Conservation (phyloP, 1,140 invertebrate genomes). For the Brachionus manjavacas region DNA sequence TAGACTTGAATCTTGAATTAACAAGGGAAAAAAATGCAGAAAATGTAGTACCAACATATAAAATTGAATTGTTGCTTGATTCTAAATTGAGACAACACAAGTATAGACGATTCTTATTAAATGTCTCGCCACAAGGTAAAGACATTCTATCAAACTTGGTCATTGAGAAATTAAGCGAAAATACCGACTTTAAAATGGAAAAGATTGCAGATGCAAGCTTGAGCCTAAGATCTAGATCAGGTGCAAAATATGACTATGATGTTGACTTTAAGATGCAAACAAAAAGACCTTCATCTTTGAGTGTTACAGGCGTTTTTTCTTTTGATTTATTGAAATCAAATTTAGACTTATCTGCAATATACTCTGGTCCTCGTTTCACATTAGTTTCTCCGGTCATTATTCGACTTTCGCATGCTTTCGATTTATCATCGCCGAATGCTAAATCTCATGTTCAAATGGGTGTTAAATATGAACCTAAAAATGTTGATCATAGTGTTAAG, state of each 20-base stretch:
- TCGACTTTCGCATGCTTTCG: neutral
- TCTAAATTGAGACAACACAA: neutral
- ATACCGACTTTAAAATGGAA: neutral
- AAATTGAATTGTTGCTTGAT: neutral
- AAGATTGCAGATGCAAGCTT: neutral
- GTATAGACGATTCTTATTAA: neutral
- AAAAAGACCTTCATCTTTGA: neutral
- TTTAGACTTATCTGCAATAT: neutral
- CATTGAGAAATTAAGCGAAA: neutral
- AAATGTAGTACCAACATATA: neutral
- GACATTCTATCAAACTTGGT: neutral
- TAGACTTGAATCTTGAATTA: neutral
- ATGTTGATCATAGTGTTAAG: slow-evolving; percentile 3
- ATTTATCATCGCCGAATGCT: neutral
- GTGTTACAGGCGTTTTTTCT: neutral
- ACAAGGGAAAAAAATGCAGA: neutral
- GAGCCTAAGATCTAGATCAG: neutral
- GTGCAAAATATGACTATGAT: neutral
- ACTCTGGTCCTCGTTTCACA: neutral
- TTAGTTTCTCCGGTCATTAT: neutral
- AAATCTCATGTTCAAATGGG: neutral
- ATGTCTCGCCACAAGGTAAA: neutral
- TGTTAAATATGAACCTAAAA: neutral
- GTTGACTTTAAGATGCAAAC: neutral
- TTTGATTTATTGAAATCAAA: neutral